Base-by-base conservation (phyloP, 2,113 vertebrate genomes). In the Pyrgilauda ruficollis region DNA sequence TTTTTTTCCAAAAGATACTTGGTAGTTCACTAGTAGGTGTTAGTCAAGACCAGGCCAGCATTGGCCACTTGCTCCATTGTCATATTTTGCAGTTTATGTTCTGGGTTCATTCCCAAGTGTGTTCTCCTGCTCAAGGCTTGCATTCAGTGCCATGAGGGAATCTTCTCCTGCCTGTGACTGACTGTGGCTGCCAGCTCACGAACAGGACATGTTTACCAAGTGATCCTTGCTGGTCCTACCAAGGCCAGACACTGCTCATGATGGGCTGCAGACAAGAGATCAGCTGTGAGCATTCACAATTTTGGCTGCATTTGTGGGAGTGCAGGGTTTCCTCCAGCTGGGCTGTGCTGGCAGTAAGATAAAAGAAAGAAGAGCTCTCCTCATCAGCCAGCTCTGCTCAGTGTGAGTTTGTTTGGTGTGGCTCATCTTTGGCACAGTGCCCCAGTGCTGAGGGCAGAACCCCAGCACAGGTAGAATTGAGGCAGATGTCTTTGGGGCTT, bases 191-290 rank as follows among this genome's bases (percentile, higher is more conserved):
- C 35, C 62, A 62, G 63, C 59, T 81, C 47, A 49, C 43, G 49
- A 20, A 39, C 37, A 70, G 52, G 30, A 52, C 20, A 41, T 1
- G 0, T 59, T 50, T 41, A 62, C 26, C 59, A 33, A 44, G 24
- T 15, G n/a, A 8, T 52, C 27, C 73, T 39, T 69, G 46, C 61
- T 46, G 15, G 9, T 76, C 44, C 50, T 76, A 39, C 28, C 49
- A 9, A 69, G 53, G 52, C 49, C 30, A 7, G 7, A 2, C 13
- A 8, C 33, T 3, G 7, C 21, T 27, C 11, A 1, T 55, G 35
- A 46, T 43, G 21, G 0, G 1, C 20, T 41, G 35, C 19, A 50
- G 26, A 19, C 17, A n/a, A 6, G 44, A 52, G 26, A 22, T 35
- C 17, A 13, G 26, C 15, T 44, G 39, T 49, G 31, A 58, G 7